Conservation (phyloP, 1,140 invertebrate species). For the Drosophila teissieri region DNA sequence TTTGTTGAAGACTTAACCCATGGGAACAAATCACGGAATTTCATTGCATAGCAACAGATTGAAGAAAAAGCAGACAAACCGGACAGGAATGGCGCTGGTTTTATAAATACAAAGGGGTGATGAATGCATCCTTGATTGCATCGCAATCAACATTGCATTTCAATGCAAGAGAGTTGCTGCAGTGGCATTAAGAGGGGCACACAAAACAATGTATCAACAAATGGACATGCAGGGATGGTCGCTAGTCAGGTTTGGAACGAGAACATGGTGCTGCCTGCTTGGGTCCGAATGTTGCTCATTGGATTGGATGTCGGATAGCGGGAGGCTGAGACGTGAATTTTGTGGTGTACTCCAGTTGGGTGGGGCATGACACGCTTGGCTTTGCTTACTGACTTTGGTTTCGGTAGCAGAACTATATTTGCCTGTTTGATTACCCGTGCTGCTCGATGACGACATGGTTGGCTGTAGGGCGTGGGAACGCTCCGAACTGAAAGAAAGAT, state of each 20-base stretch:
- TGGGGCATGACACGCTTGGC: constrained; percentile 85
- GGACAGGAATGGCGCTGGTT: not conserved
- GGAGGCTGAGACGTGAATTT: constrained; percentile 71
- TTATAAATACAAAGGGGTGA: constrained; percentile 8
- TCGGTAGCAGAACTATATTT: constrained; percentile 86
- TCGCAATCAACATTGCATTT: not conserved
- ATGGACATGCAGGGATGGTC: constrained; percentile 15
- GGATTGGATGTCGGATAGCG: constrained; percentile 31
- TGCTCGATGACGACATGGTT: constrained; percentile 63
- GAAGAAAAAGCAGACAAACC: constrained; percentile 1
- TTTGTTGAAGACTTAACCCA: not conserved
- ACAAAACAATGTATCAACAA: constrained; percentile 24
- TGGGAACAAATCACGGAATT: not conserved
- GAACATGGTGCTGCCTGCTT: constrained; percentile 18
- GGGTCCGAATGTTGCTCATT: constrained; percentile 41
- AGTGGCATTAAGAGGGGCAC: constrained; percentile 5
- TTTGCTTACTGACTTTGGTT: constrained; percentile 98
- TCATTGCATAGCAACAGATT: constrained; percentile 3
- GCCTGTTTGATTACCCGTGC: constrained; percentile 84
- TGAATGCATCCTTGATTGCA: constrained; percentile 9
- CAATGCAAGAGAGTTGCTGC: constrained; percentile 13
- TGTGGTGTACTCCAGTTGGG: constrained; percentile 75
- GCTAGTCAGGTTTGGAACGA: constrained; percentile 19
- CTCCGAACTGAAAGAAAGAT: constrained; percentile 72
- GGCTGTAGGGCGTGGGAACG: constrained; percentile 70